phyloP scores from a whole-genome alignment of 2,113 vertebrate genomes.

The Microtus richardsoni region DNA sequence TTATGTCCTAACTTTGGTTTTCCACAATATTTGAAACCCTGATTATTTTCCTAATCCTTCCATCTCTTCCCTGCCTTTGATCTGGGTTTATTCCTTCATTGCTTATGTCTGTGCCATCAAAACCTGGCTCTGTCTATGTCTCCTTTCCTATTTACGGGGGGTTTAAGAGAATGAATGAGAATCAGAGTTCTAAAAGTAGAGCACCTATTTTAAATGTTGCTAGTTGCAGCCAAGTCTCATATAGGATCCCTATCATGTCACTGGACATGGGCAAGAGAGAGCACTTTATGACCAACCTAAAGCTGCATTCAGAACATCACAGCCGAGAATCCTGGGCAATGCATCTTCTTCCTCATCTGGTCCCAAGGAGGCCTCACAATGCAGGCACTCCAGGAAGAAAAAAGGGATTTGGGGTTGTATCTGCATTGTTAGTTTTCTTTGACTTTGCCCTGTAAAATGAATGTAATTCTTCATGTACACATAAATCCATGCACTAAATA shows the following conservation, averaged over 20 bases:
- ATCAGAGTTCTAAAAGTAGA: not conserved
- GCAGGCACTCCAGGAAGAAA: not conserved
- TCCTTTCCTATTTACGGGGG: constrained; percentile 16
- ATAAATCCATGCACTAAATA: not conserved
- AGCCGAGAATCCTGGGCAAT: not conserved
- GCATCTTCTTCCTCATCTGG: not conserved
- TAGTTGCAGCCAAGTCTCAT: not conserved
- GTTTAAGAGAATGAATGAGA: constrained; percentile 59
- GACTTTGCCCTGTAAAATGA: constrained; percentile 42
- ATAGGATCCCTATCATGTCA: not conserved
- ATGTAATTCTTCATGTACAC: not conserved
- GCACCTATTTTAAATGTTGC: constrained; percentile 12
- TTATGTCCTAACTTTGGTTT: constrained; percentile 16
- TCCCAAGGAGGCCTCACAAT: not conserved
- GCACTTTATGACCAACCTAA: constrained; percentile 25
- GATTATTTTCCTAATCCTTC: constrained; percentile 27
- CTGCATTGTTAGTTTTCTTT: not conserved
- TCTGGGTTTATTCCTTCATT: constrained; percentile 26
- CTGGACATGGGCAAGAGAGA: not conserved
- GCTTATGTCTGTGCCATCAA: not conserved
- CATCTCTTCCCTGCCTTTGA: constrained; percentile 30
- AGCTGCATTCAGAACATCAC: constrained; percentile 24
- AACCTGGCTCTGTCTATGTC: constrained; percentile 17
- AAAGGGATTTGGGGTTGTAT: not conserved
- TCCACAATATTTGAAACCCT: not conserved